phyloP scores from a whole-genome alignment of 1,140 invertebrate species.

The Microvelia longipes region DNA sequence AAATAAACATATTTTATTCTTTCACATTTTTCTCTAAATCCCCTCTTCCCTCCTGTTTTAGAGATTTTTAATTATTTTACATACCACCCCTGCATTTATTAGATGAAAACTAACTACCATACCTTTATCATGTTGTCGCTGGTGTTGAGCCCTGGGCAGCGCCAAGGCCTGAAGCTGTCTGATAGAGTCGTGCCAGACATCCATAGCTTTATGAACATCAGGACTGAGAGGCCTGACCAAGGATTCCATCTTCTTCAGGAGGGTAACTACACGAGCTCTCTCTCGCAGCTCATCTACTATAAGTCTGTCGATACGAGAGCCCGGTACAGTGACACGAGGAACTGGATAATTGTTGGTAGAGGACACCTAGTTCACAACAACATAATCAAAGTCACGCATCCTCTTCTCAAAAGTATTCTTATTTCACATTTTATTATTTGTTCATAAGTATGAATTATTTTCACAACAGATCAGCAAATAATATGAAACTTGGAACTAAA shows the following conservation, averaged over 20 bases:
- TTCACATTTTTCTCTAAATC: too few relatives aligned
- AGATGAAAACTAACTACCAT: slow-evolving; percentile 21
- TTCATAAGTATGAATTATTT: too few relatives aligned
- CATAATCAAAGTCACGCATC: too few relatives aligned
- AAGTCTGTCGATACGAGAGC: slow-evolving; percentile 65
- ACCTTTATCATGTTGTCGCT: slow-evolving; percentile 34
- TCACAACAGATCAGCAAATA: too few relatives aligned
- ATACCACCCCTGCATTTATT: too few relatives aligned
- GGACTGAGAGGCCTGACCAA: slow-evolving; percentile 38
- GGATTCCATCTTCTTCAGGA: slow-evolving; percentile 53
- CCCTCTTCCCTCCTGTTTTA: too few relatives aligned
- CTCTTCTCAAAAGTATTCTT: too few relatives aligned
- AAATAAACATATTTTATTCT: too few relatives aligned
- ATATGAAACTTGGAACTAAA: too few relatives aligned
- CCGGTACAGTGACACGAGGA: slow-evolving; percentile 58
- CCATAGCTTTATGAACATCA: slow-evolving; percentile 43
- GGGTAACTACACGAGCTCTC: slow-evolving; percentile 51
- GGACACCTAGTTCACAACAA: too few relatives aligned
- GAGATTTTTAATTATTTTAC: too few relatives aligned
- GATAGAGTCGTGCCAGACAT: slow-evolving; percentile 47
- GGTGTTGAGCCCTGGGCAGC: slow-evolving; percentile 25
- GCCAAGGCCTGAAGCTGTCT: slow-evolving; percentile 45
- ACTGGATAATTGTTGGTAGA: slow-evolving; percentile 67
- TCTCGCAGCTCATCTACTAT: slow-evolving; percentile 70
- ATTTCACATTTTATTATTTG: too few relatives aligned